Evolutionary conservation across 2,888 invertebrate genomes (phyloP).

Genomic region (Dolichomitus sp.): DNA sequence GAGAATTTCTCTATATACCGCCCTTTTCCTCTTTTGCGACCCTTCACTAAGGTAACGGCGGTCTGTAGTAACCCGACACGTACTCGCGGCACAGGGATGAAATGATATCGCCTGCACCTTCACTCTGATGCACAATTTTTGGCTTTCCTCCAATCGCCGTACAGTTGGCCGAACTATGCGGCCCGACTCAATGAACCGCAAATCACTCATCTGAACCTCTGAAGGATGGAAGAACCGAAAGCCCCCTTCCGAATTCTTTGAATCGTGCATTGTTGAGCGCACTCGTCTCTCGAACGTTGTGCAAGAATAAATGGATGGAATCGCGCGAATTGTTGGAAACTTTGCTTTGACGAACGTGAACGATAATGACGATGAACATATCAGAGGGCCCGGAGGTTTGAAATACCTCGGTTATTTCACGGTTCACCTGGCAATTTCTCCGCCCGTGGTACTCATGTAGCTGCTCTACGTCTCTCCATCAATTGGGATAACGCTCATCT

Average conservation of each 20-base stretch:
- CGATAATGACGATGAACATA: constrained; percentile 40
- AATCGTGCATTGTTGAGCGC: constrained; percentile 4
- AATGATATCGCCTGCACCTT: constrained; percentile 42
- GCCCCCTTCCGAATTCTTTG: constrained; percentile 17
- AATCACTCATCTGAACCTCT: not conserved
- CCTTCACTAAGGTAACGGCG: not conserved
- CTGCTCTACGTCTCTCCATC: not conserved
- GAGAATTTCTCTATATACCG: not conserved
- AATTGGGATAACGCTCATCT: not conserved
- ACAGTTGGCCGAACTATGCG: constrained; percentile 20
- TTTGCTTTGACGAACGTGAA: constrained; percentile 36
- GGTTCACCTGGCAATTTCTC: constrained; percentile 18
- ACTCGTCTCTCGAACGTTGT: constrained; percentile 15
- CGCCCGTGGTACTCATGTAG: constrained; percentile 1
- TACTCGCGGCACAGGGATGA: constrained; percentile 35
- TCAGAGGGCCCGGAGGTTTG: constrained; percentile 13
- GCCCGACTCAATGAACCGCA: constrained; percentile 16
- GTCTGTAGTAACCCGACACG: constrained; percentile 41
- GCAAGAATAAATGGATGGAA: constrained; percentile 19
- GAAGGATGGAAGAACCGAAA: not conserved
- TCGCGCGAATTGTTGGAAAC: constrained; percentile 36
- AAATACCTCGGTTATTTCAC: constrained; percentile 40
- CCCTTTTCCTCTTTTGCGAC: not conserved
- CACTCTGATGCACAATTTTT: constrained; percentile 47
- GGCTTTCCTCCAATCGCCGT: constrained; percentile 47